Conservation (phyloP, 2,797 vertebrate species). For the Numenius phaeopus region DNA sequence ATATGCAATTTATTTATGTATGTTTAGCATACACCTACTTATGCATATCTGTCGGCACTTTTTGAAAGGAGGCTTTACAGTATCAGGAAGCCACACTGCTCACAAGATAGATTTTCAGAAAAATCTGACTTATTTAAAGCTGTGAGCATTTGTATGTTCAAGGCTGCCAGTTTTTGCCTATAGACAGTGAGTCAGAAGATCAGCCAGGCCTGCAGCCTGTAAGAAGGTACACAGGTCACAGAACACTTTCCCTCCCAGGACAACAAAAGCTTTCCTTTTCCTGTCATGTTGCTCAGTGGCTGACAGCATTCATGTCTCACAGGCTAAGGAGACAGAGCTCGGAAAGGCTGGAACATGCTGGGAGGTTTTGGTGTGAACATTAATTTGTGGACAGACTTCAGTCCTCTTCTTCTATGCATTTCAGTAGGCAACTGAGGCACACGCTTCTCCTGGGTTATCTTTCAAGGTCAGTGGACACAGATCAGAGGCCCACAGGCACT, state of each 20-base stretch:
- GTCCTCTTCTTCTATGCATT: neutral
- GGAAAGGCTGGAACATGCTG: neutral
- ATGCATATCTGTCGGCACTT: neutral
- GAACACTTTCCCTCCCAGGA: neutral
- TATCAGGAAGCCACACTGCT: neutral
- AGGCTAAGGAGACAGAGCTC: neutral
- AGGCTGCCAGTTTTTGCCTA: neutral
- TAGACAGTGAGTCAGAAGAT: neutral
- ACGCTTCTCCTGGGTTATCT: neutral
- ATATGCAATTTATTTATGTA: neutral
- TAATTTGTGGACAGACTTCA: neutral
- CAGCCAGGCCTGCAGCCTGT: neutral
- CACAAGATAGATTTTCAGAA: neutral
- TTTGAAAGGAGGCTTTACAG: neutral
- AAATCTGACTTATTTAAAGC: neutral
- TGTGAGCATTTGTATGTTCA: neutral
- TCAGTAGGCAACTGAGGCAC: neutral
- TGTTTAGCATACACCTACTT: neutral
- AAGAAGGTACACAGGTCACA: neutral
- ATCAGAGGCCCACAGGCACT: neutral
- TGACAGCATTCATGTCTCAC: neutral
- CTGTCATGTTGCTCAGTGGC: neutral
- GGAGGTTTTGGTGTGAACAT: neutral
- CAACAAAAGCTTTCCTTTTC: neutral
- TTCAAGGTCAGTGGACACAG: neutral